Evolutionary conservation across 2,888 invertebrate species (phyloP), one percentile per base, ranked within the genome.

Genomic region (Caenorhabditis wallacei): DNA sequence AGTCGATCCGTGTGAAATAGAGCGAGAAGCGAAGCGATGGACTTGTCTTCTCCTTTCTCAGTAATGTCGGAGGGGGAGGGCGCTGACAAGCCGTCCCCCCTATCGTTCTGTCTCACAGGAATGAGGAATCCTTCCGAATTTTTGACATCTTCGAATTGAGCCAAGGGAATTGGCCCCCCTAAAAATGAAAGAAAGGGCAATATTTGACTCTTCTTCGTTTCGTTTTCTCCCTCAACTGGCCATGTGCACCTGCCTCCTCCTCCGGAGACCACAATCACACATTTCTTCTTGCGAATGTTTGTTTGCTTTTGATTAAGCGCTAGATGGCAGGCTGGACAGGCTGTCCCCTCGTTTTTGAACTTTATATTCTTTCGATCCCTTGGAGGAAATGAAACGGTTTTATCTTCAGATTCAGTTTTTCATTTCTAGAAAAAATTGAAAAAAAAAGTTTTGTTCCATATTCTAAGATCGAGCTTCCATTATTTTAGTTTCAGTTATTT

Each of bases 261-360:
- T 18, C 46, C 46, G 4, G 46, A 48, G 53, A 66, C 64, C 48
- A 35, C 48, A 48, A 64, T 66, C 66, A 66, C 48, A 37, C n/a
- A n/a, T n/a, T 53, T 64, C 11, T 16, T 26, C n/a, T 54, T 48
- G 10, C 57, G 43, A 43, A 26, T 71, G 48, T 72, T 76, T 76
- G 75, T 76, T 76, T 78, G 78, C 63, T 78, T 78, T 78, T 78
- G 78, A 78, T 78, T 78, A 78, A 54, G 69, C 78, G 78, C 69
- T 69, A 37, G 61, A 69, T 78, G 78, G 76, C 68, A 76, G 53
- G 68, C 53, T 30, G 24, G 76, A 53, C 68, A 74, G 59, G 40
- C 59, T 43, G 48, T 72, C 53, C 35, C 20, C 46, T 70, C 54
- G n/a, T 57, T 69, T 57, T 43, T 46, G 57, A 56, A 69, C 69